Conservation (phyloP, 2,113 vertebrate genomes). For the Tyto alba region DNA sequence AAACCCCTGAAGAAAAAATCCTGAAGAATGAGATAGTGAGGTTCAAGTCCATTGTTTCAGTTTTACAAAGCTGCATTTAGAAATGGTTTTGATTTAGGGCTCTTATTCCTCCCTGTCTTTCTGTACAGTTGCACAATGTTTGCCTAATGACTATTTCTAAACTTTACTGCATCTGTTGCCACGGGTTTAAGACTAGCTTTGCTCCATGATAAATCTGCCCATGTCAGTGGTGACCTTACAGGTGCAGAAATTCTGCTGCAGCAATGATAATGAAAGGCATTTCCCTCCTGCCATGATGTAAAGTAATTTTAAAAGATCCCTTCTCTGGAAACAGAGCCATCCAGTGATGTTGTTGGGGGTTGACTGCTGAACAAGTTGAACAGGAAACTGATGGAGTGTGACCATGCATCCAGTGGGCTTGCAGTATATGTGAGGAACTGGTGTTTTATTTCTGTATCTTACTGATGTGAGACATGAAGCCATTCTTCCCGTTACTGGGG, state of each 20-base stretch:
- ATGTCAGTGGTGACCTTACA: accelerated
- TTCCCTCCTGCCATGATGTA: neutral
- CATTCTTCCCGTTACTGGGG: neutral
- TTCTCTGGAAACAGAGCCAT: neutral
- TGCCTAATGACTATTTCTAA: neutral
- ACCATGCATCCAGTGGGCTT: neutral
- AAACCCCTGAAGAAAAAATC: neutral
- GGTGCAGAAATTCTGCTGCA: neutral
- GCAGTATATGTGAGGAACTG: neutral
- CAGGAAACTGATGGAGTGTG: neutral
- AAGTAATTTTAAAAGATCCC: neutral
- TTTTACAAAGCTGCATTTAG: neutral
- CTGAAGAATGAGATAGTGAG: neutral
- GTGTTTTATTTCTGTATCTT: neutral
- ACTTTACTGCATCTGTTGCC: neutral
- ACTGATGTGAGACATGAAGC: neutral
- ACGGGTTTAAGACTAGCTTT: accelerated
- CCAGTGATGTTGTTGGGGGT: accelerated
- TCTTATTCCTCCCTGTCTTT: neutral
- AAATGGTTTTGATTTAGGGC: neutral
- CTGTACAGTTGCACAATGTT: accelerated
- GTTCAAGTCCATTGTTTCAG: neutral
- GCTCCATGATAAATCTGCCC: neutral
- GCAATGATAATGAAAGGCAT: neutral
- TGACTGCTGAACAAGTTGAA: neutral